phyloP scores from a whole-genome alignment of 1,140 invertebrate species.

The Whitmania pigra region DNA sequence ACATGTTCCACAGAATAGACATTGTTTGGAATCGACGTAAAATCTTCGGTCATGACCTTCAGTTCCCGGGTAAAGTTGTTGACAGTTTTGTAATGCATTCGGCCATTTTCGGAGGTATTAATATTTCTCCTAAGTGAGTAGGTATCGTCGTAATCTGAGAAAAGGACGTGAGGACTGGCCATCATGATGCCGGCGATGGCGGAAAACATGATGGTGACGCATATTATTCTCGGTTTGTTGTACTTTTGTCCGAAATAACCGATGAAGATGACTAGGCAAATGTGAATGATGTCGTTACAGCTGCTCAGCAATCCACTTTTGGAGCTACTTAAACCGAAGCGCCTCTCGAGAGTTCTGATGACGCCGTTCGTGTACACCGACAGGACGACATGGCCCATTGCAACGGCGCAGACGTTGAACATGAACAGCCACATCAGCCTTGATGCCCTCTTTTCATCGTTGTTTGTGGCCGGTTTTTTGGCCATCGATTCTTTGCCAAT shows the following conservation, averaged over 20 bases:
- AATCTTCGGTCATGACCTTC: conserved; percentile 18
- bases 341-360: conserved; percentile 23
- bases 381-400: conserved; percentile 11
- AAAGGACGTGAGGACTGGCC: conserved; percentile 31
- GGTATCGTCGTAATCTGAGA: neutral
- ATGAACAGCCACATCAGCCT: conserved; percentile 15
- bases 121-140: neutral
- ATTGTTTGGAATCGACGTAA: conserved; percentile 14
- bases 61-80: neutral
- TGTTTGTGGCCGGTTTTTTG: too few species aligned
- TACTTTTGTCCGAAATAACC: conserved; percentile 29
- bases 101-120: neutral
- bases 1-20: conserved; percentile 4
- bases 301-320: conserved; percentile 33
- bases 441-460: neutral
- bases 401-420: conserved; percentile 11
- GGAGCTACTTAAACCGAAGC: conserved; percentile 31
- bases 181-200: conserved; percentile 33
- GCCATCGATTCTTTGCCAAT: too few species aligned
- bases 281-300: conserved; percentile 35
- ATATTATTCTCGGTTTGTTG: conserved; percentile 33
- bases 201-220: conserved; percentile 29
- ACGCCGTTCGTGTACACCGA: conserved; percentile 18
- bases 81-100: neutral
- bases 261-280: conserved; percentile 30